phyloP scores from a whole-genome alignment of 1,140 invertebrate species.

The Macrobrachium nipponense region DNA sequence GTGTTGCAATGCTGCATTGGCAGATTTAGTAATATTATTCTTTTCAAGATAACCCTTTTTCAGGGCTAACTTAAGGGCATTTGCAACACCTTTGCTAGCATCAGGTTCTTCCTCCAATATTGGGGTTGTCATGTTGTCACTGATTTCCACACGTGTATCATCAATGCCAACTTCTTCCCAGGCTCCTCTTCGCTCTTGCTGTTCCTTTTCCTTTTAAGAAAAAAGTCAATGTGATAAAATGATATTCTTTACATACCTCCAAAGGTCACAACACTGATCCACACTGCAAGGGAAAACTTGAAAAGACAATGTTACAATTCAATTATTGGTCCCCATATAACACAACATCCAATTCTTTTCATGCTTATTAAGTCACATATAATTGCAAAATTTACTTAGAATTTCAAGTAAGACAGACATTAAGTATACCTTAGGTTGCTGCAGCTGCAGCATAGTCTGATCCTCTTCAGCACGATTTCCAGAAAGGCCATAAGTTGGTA shows the following conservation, averaged over 20 bases:
- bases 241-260: constrained; percentile 68
- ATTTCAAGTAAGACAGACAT: background rate
- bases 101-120: constrained; percentile 96
- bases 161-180: constrained; percentile 81
- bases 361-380: background rate
- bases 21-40: constrained; percentile 76
- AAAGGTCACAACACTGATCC: too few species aligned
- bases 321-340: constrained; percentile 33
- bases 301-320: too few species aligned
- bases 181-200: constrained; percentile 71
- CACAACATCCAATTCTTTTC: constrained; percentile 59
- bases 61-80: constrained; percentile 90
- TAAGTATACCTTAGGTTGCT: constrained; percentile 65
- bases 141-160: constrained; percentile 66
- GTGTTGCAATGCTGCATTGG: constrained; percentile 73
- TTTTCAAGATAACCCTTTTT: constrained; percentile 96
- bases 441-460: constrained; percentile 79
- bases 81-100: constrained; percentile 90
- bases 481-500: constrained; percentile 87
- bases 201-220: constrained; percentile 36
- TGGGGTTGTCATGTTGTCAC: constrained; percentile 63
- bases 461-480: constrained; percentile 74
- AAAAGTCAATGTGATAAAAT: constrained; percentile 66
- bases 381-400: background rate
- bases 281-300: too few species aligned